Evolutionary conservation across 1,140 invertebrate genomes (phyloP), one percentile per base, ranked within the genome.

Genomic region (Chironomus tepperi): DNA sequence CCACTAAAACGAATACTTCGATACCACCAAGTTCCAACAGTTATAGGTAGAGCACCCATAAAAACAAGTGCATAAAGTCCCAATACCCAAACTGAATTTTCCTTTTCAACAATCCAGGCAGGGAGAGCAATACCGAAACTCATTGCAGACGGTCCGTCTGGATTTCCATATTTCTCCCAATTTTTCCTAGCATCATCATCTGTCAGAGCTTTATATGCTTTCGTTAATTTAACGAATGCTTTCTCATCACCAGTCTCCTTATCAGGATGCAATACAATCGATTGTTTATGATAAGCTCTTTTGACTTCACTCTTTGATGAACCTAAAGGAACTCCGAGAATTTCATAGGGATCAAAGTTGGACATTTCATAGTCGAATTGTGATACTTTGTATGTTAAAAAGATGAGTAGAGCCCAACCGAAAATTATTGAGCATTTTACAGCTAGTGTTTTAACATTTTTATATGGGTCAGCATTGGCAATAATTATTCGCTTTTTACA

Each of bases 81-180:
- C 57, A 99, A 85, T 8, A 98, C 97, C 95, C 95, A 98, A 43
- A 99, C 89, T 77, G 96, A 98, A 83, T 99, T 99, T 84, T 99
- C 94, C 83, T 98, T 97, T 81, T 99, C 97, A n/a, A 99, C 96
- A 83, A 99, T 98, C 98, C 98, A 99, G 74, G 97, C 98, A 18
- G 98, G 98, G 67, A 99, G 84, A 65, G 98, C 98, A 82, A 99
- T 99, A 77, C 98, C 98, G 88, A 99, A 99, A 78, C 94, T 96
- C 89, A 97, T 98, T 19, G 96, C 96, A 77, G 96, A 96, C 42
- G 98, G 98, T 6, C 98, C 98, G 89, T 99, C 98, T 12, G 98
- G 98, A 87, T 99, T 99, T 47, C 98, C 98, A 88, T 98, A 98
- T 82, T 96, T 95, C 81, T 98, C 95, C 94, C 96, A 99, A 85